These are phyloP conservation scores for Laothoe populi DNA, from an alignment of 2,888 invertebrate species.

Conservation along the genomic window DNA sequence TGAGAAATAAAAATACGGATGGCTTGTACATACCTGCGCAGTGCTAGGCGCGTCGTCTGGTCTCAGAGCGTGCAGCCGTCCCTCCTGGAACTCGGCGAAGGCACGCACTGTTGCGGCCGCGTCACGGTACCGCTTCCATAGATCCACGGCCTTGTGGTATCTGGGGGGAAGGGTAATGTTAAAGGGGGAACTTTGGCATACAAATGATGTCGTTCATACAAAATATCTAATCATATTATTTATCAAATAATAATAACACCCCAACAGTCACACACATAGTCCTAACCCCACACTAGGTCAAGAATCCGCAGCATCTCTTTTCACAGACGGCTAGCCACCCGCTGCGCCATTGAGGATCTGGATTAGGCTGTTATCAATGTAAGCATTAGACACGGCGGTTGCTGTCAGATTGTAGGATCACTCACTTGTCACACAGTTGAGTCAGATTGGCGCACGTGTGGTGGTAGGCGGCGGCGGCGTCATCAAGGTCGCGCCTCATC, in stretches of 20 bases:
- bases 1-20: no score
- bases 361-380: no score
- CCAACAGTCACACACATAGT: no score
- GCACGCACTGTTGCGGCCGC: conserved; percentile 90
- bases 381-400: no score
- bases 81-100: conserved; percentile 91
- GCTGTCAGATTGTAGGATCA: no score
- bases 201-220: no score
- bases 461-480: conserved; percentile 91
- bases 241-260: no score
- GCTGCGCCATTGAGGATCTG: no score
- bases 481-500: conserved; percentile 90
- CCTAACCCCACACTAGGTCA: no score
- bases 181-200: neutral
- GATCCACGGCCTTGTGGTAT: conserved; percentile 92
- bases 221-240: no score
- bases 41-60: conserved; percentile 89
- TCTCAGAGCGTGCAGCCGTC: conserved; percentile 87
- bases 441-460: conserved; percentile 91
- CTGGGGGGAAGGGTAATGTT: conserved; percentile 47
- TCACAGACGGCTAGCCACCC: no score
- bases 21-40: conserved; percentile 86
- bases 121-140: conserved; percentile 92
- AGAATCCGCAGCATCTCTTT: no score
- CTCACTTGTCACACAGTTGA: conserved; percentile 88